A percentile compares a stretch with the other conserved stretches of the same genome.
phyloP scores from a whole-genome alignment of 92 coral and sea anemone genomes.

The Palythoa grandiflora region DNA sequence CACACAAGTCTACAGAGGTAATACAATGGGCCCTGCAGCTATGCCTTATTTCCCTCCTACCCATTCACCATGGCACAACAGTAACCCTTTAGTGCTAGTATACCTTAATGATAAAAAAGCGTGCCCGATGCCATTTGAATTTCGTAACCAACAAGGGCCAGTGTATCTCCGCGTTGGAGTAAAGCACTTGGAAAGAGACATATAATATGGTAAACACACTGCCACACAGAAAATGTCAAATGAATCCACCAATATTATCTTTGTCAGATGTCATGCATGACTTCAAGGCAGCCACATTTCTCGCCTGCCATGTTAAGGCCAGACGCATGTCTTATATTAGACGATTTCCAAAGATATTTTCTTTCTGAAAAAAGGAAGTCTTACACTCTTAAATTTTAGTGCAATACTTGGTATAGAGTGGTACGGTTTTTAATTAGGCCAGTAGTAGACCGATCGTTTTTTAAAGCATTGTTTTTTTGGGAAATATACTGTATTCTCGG shows the following conservation, averaged over 20 bases:
- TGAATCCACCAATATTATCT: constrained; percentile 51
- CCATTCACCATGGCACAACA: constrained; percentile 39
- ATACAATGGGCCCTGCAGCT: background rate
- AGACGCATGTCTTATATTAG: constrained; percentile 37
- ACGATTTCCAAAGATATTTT: constrained; percentile 12
- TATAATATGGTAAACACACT: constrained; percentile 37
- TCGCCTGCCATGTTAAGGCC: constrained; percentile 58
- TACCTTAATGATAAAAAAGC: constrained; percentile 30
- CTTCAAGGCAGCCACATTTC: constrained; percentile 59
- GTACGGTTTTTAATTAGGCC: constrained; percentile 5
- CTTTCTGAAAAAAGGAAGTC: constrained; percentile 5
- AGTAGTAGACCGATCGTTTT: background rate
- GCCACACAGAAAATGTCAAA: constrained; percentile 1
- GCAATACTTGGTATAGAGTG: constrained; percentile 10
- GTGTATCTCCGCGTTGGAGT: constrained; percentile 29
- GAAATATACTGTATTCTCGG: constrained; percentile 1
- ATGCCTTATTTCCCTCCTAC: background rate
- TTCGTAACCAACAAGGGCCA: constrained; percentile 42
- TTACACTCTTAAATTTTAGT: background rate
- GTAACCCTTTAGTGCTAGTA: constrained; percentile 27
- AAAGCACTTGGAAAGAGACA: constrained; percentile 34
- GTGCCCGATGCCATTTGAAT: constrained; percentile 40
- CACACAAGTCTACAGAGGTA: too few species aligned
- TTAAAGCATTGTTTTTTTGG: background rate
- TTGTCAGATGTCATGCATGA: constrained; percentile 55